Base-by-base conservation (phyloP, 1,140 invertebrate species). In the Spodoptera litura region DNA sequence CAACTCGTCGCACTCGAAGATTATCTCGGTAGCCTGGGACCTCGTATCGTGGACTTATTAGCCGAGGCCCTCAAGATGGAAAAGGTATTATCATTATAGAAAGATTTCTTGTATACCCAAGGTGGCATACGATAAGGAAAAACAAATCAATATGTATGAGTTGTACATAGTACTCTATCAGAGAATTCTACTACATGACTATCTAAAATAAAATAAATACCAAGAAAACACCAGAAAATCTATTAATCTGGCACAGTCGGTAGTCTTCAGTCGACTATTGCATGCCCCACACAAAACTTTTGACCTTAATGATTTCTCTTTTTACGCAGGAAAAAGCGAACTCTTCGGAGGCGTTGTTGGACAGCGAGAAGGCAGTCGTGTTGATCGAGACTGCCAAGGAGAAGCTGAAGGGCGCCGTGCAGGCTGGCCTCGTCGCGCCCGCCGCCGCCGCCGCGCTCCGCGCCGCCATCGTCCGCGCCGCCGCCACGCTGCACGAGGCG, bases 361-460 rank as follows among this genome's bases (percentile, higher is more conserved):
- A 96, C 38, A 96, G 97, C 81, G 96, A 97, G 31, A 95, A 96
- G 51, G 96, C 97, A 66, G 96, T 96, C 83, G 96, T 97, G 0
- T 93, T 98, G 56, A 96, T 98, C 70, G 97, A 98, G 93, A 98
- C 97, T 0, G 96, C 97, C 0, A 98, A 98, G 88, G 97, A 98
- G 87, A 98, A 98, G 89, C 92, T 98, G 12, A 97, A 97, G 91
- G 97, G 97, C 52, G 97, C 97, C 72, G 89, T 97, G 49, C 96
- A 97, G 79, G 97, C 97, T 6, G 97, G 97, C 58, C 96, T 98
- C 83, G 96, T 98, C 20, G 95, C 96, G 55, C 95, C 96, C 78
- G 91, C 95, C 83, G 96, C 96, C 2, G 95, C 96, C 51, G 92
- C 95, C 58, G 96, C 97, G 6, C 96, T 96, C 27, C 90, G 93